Conservation (phyloP, 2,797 vertebrate species). For the Crocidura indochinensis region DNA sequence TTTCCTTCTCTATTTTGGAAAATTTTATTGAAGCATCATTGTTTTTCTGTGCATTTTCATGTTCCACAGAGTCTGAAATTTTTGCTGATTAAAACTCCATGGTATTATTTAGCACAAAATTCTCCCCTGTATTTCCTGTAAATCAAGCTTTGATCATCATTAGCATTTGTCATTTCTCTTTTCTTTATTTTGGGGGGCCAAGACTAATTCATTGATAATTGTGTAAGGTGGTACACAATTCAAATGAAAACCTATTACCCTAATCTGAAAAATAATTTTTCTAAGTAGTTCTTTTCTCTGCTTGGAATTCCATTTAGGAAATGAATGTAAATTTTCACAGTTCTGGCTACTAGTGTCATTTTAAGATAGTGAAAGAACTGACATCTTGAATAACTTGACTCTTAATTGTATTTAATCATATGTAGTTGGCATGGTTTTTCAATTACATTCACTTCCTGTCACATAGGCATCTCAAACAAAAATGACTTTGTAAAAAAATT, state of each 20-base stretch:
- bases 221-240: background rate
- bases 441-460: conserved; percentile 41
- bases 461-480: background rate
- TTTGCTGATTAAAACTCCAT: background rate
- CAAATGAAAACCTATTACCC: conserved; percentile 18
- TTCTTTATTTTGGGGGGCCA: background rate
- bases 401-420: conserved; percentile 21
- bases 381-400: conserved; percentile 32
- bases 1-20: background rate
- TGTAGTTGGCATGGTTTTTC: conserved; percentile 61
- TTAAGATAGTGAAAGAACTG: conserved; percentile 33
- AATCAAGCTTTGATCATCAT: conserved; percentile 2
- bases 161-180: background rate
- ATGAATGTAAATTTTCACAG: conserved; percentile 53
- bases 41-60: background rate
- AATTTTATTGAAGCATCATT: conserved; percentile 51
- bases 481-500: background rate
- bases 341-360: conserved; percentile 27
- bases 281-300: conserved; percentile 37
- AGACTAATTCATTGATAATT: background rate
- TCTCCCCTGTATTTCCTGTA: background rate
- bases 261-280: conserved; percentile 46
- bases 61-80: background rate
- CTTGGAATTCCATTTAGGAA: conserved; percentile 33
- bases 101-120: background rate